Base-by-base conservation (phyloP, 2,113 vertebrate species). In the Rattus rattus region DNA sequence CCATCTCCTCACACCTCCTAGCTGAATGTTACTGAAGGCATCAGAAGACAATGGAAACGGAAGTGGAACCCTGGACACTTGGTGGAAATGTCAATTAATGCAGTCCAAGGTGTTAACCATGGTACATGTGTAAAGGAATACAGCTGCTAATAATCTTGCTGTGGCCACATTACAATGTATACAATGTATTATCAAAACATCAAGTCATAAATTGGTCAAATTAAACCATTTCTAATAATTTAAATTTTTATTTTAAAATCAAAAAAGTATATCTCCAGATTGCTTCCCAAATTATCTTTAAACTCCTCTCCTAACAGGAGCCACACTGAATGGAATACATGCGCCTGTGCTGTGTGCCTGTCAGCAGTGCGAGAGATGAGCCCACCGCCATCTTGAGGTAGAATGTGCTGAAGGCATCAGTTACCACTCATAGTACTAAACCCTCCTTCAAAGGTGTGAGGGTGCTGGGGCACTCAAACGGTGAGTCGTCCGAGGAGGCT, bases 241-340 rank as follows among this genome's bases (percentile, higher is more conserved):
- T 77, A 61, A 92, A 83, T 19, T 59, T 59, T 85, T 61, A 81
- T 59, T 75, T 33, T 33, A 73, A 77, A 91, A 26, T 39, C 26
- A 56, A 22, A 19, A 63, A 84, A 88, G 11, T 65, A 20, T 59
- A 43, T 16, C 47, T 30, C 81, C 92, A 83, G 73, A 86, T 6
- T 90, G 54, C 33, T 92, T 95, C 28, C 24, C 56, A 94, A 69
- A 81, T 24, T 67, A 19, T 80, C 65, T 95, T 86, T 69, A 69
- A 47, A 70, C 8, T 87, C 26, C 54, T 24, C 28, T 3, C 26
- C 54, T 88, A 77, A 95, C 54, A 43, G 36, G 90, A 83, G 87
- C 13, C 30, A 79, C 89, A 79, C 33, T 83, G 61, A 61, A 76
- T 6, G 59, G 39, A 84, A 76, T 76, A 65, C 52, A 43, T 69